These are phyloP conservation scores for Sitta europaea DNA, from an alignment of 2,113 vertebrate genomes.

Conservation along the genomic window DNA sequence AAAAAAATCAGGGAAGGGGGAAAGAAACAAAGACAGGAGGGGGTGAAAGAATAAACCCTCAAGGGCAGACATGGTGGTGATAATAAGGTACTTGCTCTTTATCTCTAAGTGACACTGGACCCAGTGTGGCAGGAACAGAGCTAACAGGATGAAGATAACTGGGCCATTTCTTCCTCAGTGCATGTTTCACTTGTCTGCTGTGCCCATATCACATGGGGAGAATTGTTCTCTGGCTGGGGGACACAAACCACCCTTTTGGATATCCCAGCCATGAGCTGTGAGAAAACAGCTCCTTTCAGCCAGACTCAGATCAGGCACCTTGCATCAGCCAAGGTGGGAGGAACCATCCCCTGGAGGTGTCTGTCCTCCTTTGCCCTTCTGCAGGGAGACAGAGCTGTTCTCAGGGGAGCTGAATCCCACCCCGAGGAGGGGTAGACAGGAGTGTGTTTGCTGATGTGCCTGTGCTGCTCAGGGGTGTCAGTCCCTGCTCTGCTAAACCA, in stretches of 20 bases:
- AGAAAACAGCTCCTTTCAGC: neutral
- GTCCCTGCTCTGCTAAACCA: neutral
- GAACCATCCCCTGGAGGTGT: neutral
- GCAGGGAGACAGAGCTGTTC: neutral
- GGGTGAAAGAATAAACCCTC: conserved; percentile 47
- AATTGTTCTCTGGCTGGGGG: neutral
- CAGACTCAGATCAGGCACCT: neutral
- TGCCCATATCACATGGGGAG: neutral
- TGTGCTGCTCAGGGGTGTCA: neutral
- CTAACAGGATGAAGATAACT: conserved; percentile 63
- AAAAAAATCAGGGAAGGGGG: conserved; percentile 37
- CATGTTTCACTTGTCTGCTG: neutral
- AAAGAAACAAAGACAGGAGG: conserved; percentile 60
- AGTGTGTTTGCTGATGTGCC: neutral
- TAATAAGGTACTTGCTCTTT: conserved; percentile 50
- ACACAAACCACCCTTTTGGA: neutral
- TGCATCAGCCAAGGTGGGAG: neutral
- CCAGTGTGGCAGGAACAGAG: neutral
- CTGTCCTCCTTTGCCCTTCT: neutral
- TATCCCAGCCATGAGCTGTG: neutral
- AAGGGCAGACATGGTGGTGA: conserved; percentile 53
- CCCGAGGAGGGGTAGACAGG: neutral
- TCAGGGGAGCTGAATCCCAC: neutral
- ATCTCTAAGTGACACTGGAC: conserved; percentile 32
- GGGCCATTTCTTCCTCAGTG: conserved; percentile 24